Conservation (phyloP, 35 echinoderm and acorn worm species). For the Amphiura filiformis region DNA sequence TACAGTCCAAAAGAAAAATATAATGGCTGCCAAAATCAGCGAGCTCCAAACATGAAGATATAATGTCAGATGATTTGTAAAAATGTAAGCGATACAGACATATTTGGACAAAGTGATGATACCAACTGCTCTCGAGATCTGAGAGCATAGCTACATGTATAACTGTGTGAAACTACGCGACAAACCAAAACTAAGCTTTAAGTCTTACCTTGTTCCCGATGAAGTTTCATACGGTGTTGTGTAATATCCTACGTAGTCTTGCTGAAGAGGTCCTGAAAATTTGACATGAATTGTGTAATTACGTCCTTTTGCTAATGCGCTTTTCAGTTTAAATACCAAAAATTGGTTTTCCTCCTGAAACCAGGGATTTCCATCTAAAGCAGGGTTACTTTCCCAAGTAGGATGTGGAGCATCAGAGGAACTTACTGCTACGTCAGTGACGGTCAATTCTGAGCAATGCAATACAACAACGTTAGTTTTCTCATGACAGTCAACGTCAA, state of each 20-base stretch:
- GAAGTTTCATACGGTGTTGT: conserved; percentile 59
- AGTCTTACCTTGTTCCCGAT: conserved; percentile 51
- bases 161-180: no score
- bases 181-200: no score
- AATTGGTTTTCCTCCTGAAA: conserved; percentile 52
- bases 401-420: not conserved
- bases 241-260: conserved; percentile 31
- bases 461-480: conserved; percentile 43
- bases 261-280: conserved; percentile 41
- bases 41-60: no score
- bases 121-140: no score
- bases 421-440: not conserved
- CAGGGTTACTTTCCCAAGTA: not conserved
- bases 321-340: conserved; percentile 55
- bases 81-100: no score
- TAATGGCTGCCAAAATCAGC: no score
- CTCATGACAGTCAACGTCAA: conserved; percentile 22
- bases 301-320: conserved; percentile 14
- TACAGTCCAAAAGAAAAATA: no score
- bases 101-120: no score
- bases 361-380: conserved; percentile 43
- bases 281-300: conserved; percentile 40
- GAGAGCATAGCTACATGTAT: no score
- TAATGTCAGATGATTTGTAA: no score
- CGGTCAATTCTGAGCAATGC: conserved; percentile 32